A percentile compares a stretch with the other conserved stretches of the same genome.
These are phyloP conservation scores for Andricus grossulariae DNA, from an alignment of 1,140 invertebrate species.

Conservation along the genomic window DNA sequence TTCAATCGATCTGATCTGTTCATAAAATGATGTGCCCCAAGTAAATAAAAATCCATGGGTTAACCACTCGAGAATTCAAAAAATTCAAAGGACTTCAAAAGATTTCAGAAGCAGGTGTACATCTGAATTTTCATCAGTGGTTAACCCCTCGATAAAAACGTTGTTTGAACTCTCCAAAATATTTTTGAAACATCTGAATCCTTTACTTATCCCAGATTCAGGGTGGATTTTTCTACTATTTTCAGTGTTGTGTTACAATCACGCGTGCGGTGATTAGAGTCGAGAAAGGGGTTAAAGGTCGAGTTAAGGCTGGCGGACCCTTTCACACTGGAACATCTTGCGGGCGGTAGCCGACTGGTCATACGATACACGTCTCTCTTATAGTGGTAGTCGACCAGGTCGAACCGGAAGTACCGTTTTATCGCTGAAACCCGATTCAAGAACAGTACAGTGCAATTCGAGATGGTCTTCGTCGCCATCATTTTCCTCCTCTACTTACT, in stretches of 20 bases:
- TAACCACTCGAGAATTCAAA: too few species aligned
- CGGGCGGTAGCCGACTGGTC: slow-evolving; percentile 62
- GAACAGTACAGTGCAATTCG: slow-evolving; percentile 22
- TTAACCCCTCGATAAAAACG: neutral
- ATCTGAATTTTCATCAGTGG: too few species aligned
- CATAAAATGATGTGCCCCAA: too few species aligned
- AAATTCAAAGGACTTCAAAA: too few species aligned
- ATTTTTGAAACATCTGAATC: neutral
- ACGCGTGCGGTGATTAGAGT: slow-evolving; percentile 48
- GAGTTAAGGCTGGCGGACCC: slow-evolving; percentile 30
- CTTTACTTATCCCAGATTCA: neutral
- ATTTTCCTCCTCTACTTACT: neutral
- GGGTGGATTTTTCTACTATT: neutral
- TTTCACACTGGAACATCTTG: slow-evolving; percentile 60
- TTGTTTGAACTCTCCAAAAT: neutral
- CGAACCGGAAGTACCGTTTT: slow-evolving; percentile 61
- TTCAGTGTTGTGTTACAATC: slow-evolving; percentile 45
- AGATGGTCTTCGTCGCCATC: slow-evolving; percentile 1
- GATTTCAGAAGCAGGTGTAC: too few species aligned
- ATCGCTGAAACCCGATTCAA: slow-evolving; percentile 52
- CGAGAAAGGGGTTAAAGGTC: slow-evolving; percentile 33
- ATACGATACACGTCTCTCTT: slow-evolving; percentile 54
- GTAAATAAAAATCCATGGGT: too few species aligned
- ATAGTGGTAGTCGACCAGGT: slow-evolving; percentile 51
- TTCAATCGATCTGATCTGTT: too few species aligned